Evolutionary conservation across 2,797 vertebrate genomes (phyloP).

Genomic region (Labeo calbasu): DNA sequence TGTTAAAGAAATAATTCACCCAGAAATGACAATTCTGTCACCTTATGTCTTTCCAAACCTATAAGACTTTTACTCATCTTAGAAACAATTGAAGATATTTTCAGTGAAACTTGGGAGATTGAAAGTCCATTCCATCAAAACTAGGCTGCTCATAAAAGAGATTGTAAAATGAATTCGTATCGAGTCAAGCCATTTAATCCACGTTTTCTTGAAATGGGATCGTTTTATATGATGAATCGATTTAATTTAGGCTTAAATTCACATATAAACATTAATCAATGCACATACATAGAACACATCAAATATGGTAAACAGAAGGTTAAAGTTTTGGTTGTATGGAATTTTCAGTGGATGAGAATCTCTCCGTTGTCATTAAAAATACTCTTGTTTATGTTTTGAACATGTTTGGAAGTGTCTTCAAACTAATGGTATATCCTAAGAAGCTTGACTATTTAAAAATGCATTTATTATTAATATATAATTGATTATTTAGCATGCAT

Average conservation of each 20-base stretch:
- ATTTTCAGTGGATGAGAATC: neutral
- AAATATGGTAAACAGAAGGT: neutral
- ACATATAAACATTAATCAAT: neutral
- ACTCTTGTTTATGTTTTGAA: neutral
- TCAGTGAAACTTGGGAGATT: too few relatives aligned
- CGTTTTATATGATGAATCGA: neutral
- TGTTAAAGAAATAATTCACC: neutral
- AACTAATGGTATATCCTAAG: neutral
- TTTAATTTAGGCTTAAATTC: neutral
- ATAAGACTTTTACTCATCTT: neutral
- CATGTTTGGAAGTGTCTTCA: neutral
- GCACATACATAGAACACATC: neutral
- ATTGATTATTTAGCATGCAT: neutral
- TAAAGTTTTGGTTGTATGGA: neutral
- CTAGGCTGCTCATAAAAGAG: neutral
- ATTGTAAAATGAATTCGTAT: neutral
- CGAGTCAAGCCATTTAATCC: neutral
- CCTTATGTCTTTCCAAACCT: neutral
- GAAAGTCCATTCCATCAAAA: neutral
- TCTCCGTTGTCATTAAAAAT: neutral
- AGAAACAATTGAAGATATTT: neutral
- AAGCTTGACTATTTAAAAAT: neutral
- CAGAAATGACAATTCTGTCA: neutral
- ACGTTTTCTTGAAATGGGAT: neutral
- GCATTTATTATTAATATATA: neutral